These are phyloP conservation scores for Sebastolobus altivelis DNA, from an alignment of 2,797 vertebrate genomes.

Conservation along the genomic window DNA sequence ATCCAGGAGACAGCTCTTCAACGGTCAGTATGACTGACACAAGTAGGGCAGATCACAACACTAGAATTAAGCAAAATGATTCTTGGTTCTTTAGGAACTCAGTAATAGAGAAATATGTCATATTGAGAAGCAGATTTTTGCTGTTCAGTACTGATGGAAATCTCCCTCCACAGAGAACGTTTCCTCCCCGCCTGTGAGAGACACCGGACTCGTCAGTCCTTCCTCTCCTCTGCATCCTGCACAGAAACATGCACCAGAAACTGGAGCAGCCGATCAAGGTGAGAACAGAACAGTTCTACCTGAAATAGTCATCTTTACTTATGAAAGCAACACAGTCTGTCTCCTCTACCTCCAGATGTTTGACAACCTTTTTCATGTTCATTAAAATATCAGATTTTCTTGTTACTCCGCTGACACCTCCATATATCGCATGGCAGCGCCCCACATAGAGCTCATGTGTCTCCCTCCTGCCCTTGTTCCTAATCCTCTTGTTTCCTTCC, in stretches of 20 bases:
- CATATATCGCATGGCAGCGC: not conserved
- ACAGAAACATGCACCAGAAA: conserved; percentile 28
- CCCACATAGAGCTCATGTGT: not conserved
- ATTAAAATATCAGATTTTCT: not conserved
- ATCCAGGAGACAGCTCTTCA: conserved; percentile 73
- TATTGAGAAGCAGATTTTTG: not conserved
- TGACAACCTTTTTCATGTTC: not conserved
- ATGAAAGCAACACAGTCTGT: no score
- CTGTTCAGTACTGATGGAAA: not conserved
- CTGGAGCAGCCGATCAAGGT: conserved; percentile 51
- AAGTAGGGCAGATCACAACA: not conserved
- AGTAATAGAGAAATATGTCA: not conserved
- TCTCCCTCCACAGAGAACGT: conserved; percentile 76
- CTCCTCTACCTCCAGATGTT: not conserved
- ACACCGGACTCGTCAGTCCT: conserved; percentile 82
- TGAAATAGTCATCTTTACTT: not conserved
- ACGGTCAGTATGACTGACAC: conserved; percentile 71
- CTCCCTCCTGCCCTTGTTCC: not conserved
- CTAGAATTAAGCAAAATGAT: not conserved
- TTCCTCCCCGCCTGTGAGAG: conserved; percentile 89
- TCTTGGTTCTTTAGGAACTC: not conserved
- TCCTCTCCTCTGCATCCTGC: conserved; percentile 54
- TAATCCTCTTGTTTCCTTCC: not conserved
- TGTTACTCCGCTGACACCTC: not conserved
- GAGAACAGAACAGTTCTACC: conserved; percentile 1